These are phyloP conservation scores for Exocentrus adspersus DNA, from an alignment of 2,888 invertebrate genomes.

Conservation along the genomic window DNA sequence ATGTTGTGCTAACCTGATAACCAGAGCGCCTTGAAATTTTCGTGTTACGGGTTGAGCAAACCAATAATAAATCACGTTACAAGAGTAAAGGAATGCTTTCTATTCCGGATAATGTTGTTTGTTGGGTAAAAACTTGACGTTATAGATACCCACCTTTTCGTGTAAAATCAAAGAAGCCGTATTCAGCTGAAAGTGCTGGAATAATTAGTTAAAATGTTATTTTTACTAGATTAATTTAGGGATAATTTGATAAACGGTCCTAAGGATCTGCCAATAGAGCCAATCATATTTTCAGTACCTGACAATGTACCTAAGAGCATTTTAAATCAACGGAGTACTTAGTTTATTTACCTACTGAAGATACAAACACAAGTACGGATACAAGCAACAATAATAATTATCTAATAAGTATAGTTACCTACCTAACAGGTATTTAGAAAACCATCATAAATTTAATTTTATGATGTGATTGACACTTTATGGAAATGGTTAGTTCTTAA, in stretches of 20 bases:
- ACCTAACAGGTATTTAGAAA: no score
- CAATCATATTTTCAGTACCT: neutral
- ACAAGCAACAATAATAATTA: no score
- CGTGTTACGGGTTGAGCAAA: conserved; percentile 32
- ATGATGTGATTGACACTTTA: no score
- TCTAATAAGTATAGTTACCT: no score
- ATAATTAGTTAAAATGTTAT: conserved; percentile 13
- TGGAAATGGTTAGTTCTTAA: no score
- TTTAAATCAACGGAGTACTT: neutral
- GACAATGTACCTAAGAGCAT: neutral
- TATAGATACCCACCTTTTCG: conserved; percentile 35
- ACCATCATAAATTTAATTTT: no score
- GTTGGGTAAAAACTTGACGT: conserved; percentile 37
- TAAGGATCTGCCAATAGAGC: neutral
- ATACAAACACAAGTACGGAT: no score
- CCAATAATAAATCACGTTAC: conserved; percentile 36
- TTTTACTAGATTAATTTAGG: conserved; percentile 13
- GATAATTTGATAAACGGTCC: neutral
- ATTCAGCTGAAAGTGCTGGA: conserved; percentile 3
- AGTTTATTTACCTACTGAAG: neutral
- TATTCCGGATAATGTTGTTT: conserved; percentile 33
- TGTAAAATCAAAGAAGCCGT: conserved; percentile 11
- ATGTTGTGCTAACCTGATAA: conserved; percentile 19
- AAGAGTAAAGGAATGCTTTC: conserved; percentile 31
- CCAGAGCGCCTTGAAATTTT: conserved; percentile 27